phyloP scores from a whole-genome alignment of 2,113 vertebrate species.

The Ophiodon elongatus region DNA sequence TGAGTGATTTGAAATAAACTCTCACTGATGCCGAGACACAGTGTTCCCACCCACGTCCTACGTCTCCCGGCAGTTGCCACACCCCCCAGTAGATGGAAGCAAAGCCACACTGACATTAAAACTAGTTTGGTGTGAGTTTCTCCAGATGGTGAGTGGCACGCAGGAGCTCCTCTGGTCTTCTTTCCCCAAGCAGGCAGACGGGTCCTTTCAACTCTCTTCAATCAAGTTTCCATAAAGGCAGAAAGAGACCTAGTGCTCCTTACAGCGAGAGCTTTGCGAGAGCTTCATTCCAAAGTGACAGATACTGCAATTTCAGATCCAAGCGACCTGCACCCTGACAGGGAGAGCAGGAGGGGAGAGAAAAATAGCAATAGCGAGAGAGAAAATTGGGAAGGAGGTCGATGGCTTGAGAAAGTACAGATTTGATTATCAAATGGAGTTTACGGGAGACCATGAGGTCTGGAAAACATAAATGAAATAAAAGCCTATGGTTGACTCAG shows the following conservation, averaged over 20 bases:
- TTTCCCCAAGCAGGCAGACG: constrained; percentile 56
- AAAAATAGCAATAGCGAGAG: constrained; percentile 19
- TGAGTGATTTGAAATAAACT: constrained; percentile 40
- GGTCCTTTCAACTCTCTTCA: constrained; percentile 78
- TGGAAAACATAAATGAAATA: constrained; percentile 48
- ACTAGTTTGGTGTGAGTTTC: constrained; percentile 41
- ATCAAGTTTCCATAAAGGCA: constrained; percentile 74
- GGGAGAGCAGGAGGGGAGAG: constrained; percentile 22
- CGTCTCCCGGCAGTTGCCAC: constrained; percentile 2
- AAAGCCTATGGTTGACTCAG: constrained; percentile 49
- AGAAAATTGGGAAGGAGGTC: constrained; percentile 36
- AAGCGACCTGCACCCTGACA: constrained; percentile 33
- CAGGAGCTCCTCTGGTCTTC: constrained; percentile 46
- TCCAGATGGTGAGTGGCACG: constrained; percentile 61
- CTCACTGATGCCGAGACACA: not conserved
- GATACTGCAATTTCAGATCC: constrained; percentile 54
- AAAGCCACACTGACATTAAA: constrained; percentile 60
- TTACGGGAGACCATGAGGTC: constrained; percentile 43
- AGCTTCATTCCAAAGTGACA: constrained; percentile 65
- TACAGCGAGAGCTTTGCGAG: constrained; percentile 44
- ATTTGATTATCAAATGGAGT: constrained; percentile 61
- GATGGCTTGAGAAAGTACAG: constrained; percentile 7
- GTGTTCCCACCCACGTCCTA: not conserved
- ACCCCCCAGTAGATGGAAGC: constrained; percentile 80
- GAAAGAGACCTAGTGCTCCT: constrained; percentile 55